These are phyloP conservation scores for Ciona savignyi DNA, from an alignment of 23 tunicate species.

Conservation along the genomic window DNA sequence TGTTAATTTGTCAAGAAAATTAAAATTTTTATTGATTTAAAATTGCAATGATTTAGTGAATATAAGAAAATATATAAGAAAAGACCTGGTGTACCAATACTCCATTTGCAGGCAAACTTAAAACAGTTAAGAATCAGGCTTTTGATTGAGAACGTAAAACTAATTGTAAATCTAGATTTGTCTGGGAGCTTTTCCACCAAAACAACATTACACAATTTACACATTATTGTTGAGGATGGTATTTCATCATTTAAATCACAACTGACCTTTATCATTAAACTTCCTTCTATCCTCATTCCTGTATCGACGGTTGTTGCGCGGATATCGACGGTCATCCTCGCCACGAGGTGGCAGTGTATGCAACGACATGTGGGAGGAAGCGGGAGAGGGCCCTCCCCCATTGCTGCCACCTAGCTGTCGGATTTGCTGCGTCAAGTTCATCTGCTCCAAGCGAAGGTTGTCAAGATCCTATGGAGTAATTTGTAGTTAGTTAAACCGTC, in stretches of 20 bases:
- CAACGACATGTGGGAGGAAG: conserved; percentile 17
- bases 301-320: conserved; percentile 18
- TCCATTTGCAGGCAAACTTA: no score
- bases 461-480: conserved; percentile 68
- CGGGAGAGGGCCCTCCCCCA: conserved; percentile 11
- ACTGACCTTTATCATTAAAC: conserved; percentile 3
- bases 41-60: no score
- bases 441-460: conserved; percentile 48
- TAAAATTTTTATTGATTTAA: no score
- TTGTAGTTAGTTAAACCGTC: no score
- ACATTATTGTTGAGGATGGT: neutral
- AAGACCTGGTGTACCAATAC: no score
- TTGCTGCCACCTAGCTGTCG: conserved; percentile 56
- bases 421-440: conserved; percentile 52
- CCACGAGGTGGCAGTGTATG: conserved; percentile 41
- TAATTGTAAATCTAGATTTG: no score
- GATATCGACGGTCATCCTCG: conserved; percentile 37
- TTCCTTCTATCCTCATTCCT: neutral
- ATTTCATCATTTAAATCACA: neutral
- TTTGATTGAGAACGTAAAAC: no score
- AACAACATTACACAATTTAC: neutral
- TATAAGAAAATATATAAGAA: no score
- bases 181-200: neutral
- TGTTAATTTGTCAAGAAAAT: no score
- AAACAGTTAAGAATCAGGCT: no score